phyloP scores from a whole-genome alignment of 2,888 invertebrate genomes.

The Plebejus anna region DNA sequence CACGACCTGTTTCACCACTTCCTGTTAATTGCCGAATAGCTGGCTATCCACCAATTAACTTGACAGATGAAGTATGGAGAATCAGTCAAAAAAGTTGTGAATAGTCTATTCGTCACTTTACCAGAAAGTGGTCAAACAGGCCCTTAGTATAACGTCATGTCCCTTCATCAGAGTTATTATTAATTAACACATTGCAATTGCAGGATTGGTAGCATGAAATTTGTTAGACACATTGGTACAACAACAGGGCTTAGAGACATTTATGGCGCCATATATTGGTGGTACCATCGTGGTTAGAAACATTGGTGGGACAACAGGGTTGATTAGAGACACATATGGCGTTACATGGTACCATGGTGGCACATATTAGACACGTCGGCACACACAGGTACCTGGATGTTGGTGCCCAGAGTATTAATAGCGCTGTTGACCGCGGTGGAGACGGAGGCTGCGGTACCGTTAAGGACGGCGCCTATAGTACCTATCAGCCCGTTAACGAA shows the following conservation, averaged over 20 bases:
- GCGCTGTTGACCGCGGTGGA: slow-evolving; percentile 62
- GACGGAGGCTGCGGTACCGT: slow-evolving; percentile 52
- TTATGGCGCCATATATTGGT: neutral
- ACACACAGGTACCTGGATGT: slow-evolving; percentile 59
- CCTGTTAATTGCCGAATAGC: neutral
- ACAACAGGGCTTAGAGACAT: neutral
- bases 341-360: neutral
- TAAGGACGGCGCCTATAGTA: slow-evolving; percentile 61
- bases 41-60: too few species aligned
- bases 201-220: too few species aligned
- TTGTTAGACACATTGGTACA: neutral
- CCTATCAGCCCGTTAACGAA: slow-evolving; percentile 64
- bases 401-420: slow-evolving; percentile 64
- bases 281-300: neutral
- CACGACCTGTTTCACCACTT: neutral
- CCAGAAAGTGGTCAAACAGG: too few species aligned
- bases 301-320: neutral
- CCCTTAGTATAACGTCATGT: too few species aligned
- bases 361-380: slow-evolving; percentile 2
- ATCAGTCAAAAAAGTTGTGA: too few species aligned
- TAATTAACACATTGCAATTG: too few species aligned
- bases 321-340: neutral
- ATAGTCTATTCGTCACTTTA: too few species aligned
- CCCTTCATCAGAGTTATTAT: too few species aligned
- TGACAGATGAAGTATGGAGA: too few species aligned